These are phyloP conservation scores for Corbicula japonica DNA, from an alignment of 2,888 invertebrate species.

Conservation along the genomic window DNA sequence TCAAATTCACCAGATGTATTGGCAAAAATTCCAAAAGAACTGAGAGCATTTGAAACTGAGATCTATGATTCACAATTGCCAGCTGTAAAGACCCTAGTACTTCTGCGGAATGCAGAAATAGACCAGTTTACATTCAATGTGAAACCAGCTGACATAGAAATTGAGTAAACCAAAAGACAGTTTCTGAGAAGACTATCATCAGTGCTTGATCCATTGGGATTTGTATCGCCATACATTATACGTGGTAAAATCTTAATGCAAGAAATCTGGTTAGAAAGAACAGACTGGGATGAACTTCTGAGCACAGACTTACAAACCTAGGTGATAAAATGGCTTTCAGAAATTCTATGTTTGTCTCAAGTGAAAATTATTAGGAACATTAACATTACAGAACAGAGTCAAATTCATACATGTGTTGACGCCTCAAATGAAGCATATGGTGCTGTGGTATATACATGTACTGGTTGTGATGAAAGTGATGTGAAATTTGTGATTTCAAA, in stretches of 20 bases:
- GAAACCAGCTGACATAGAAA: slow-evolving; percentile 3
- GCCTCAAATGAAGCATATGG: slow-evolving; percentile 50
- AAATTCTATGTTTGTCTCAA: slow-evolving; percentile 10
- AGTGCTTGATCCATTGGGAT: slow-evolving; percentile 47
- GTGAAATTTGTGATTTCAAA: slow-evolving; percentile 36
- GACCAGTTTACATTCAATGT: slow-evolving; percentile 49
- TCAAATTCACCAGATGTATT: slow-evolving; percentile 61
- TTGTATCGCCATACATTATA: slow-evolving; percentile 32
- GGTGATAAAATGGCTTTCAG: slow-evolving; percentile 18
- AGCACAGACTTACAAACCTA: not conserved
- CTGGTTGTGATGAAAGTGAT: slow-evolving; percentile 8
- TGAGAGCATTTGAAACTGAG: slow-evolving; percentile 42
- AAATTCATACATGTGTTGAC: slow-evolving; percentile 51
- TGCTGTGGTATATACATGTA: slow-evolving; percentile 8
- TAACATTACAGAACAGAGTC: not conserved
- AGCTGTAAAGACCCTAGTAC: slow-evolving; percentile 60
- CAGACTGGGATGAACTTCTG: slow-evolving; percentile 46
- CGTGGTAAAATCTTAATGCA: slow-evolving; percentile 48
- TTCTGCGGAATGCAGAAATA: slow-evolving; percentile 50
- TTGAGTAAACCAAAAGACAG: slow-evolving; percentile 72
- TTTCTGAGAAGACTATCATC: slow-evolving; percentile 34
- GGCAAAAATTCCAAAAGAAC: slow-evolving; percentile 46
- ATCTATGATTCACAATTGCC: slow-evolving; percentile 46
- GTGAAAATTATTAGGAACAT: slow-evolving; percentile 55
- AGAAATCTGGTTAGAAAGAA: slow-evolving; percentile 30